A percentile compares a stretch with the other conserved stretches of the same genome.
phyloP scores from a whole-genome alignment of 2,113 vertebrate genomes.

The Sialia sialis region DNA sequence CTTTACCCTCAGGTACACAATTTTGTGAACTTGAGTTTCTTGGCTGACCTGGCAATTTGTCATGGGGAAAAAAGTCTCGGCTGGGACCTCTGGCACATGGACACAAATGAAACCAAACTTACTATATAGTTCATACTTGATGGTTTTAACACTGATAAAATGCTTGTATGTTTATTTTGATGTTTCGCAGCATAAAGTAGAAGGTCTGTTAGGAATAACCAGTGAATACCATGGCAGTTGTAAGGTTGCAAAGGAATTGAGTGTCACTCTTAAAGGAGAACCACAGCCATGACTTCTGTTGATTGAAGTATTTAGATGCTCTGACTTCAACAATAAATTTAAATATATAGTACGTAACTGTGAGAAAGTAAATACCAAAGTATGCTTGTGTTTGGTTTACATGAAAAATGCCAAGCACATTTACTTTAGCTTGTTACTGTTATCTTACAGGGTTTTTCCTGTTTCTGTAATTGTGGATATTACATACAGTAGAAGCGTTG shows the following conservation, averaged over 20 bases:
- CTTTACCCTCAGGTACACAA: neutral
- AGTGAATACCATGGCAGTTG: neutral
- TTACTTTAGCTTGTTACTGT: neutral
- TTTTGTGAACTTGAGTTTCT: neutral
- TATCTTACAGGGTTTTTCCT: neutral
- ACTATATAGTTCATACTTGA: neutral
- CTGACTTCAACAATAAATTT: neutral
- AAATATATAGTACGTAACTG: neutral
- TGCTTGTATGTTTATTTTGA: neutral
- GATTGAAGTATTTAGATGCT: neutral
- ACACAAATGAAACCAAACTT: neutral
- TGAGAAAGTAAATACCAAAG: neutral
- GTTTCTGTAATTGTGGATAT: fast-evolving
- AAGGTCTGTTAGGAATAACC: neutral
- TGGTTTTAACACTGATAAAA: neutral
- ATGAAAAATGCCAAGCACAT: neutral
- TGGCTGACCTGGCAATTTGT: neutral
- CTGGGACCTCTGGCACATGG: neutral
- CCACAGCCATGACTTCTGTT: neutral
- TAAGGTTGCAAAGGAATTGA: neutral
- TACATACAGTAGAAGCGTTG: neutral
- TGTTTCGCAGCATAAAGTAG: neutral
- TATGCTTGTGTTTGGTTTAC: neutral
- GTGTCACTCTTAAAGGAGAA: neutral
- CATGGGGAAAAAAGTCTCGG: neutral